Base-by-base conservation (phyloP, 2,797 vertebrate species). In the Thalassophryne amazonica region DNA sequence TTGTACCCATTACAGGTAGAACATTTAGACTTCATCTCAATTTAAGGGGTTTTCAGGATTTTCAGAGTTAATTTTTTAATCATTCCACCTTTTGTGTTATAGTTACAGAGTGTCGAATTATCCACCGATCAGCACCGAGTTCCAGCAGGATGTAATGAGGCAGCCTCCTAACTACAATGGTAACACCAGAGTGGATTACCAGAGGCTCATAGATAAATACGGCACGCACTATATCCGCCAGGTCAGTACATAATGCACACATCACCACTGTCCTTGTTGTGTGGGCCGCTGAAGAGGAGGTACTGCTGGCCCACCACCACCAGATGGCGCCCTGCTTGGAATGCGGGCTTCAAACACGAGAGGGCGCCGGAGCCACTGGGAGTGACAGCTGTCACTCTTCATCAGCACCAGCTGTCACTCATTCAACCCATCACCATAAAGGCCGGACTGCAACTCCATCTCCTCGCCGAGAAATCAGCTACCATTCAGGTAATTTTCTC, bases 1-100 rank as follows among this genome's bases (percentile, higher is more conserved):
- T n/a, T 81, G 78, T 32, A 57, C 11, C 24, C 36, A 73, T 19
- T 76, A 80, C 19, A 3, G 67, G 77, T 78, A 49, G 3, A 21
- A 4, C 22, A 4, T 42, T 12, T 14, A 10, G 13, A 27, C 8
- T 15, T 6, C 10, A 32, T 22, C 3, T 0, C 8, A 2, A 4
- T 0, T 20, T 3, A 11, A 8, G 4, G n/a, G n/a, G n/a, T n/a
- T n/a, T 16, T 20, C 0, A 4, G 2, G 11, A 33, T 12, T 30
- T 37, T 31, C 1, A 22, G 5, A n/a, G n/a, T n/a, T n/a, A n/a
- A n/a, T n/a, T n/a, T n/a, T n/a, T n/a, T n/a, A n/a, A n/a, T n/a
- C n/a, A n/a, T n/a, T n/a, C n/a, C 20, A 20, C 3, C 19, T 20
- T 15, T 60, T 7, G 28, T 0, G 35, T 13, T 59, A 13, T 53